A percentile compares a stretch with the other conserved stretches of the same genome.
Conservation (phyloP, 2,888 invertebrate genomes). For the Idaea straminata region DNA sequence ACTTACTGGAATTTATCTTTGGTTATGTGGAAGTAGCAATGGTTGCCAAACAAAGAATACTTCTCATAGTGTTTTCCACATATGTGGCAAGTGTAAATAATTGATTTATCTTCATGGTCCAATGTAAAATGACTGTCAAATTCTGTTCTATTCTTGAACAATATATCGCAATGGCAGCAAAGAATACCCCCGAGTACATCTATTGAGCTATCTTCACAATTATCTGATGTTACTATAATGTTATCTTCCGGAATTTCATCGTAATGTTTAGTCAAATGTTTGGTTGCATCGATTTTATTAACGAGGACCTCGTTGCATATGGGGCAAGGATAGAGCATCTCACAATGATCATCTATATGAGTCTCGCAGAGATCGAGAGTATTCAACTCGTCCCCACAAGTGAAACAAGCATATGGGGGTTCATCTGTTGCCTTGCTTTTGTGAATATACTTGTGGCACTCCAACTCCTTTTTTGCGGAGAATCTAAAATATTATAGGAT, state of each 20-base stretch:
- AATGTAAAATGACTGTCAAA: constrained; percentile 76
- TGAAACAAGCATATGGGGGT: constrained; percentile 58
- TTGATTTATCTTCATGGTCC: constrained; percentile 56
- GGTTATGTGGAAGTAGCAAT: constrained; percentile 77
- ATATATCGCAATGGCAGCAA: constrained; percentile 75
- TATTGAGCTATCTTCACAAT: constrained; percentile 66
- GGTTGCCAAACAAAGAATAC: constrained; percentile 75
- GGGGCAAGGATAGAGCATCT: constrained; percentile 56
- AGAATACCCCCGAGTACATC: constrained; percentile 68
- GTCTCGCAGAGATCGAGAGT: constrained; percentile 53
- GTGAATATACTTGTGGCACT: constrained; percentile 58
- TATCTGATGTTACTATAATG: constrained; percentile 20
- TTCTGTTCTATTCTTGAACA: constrained; percentile 70
- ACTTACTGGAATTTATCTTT: constrained; percentile 65
- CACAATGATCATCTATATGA: constrained; percentile 60
- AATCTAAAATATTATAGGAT: constrained; percentile 48
- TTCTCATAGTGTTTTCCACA: constrained; percentile 78
- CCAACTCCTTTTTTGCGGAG: constrained; percentile 54
- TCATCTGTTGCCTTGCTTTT: constrained; percentile 41
- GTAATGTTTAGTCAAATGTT: constrained; percentile 62
- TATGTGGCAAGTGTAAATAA: constrained; percentile 78
- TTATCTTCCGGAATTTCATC: constrained; percentile 39
- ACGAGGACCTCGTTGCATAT: constrained; percentile 54
- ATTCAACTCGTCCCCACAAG: constrained; percentile 48
- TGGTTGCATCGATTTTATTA: constrained; percentile 42